Evolutionary conservation across 2,888 invertebrate genomes (phyloP).

Genomic region (Nudaria mundana): DNA sequence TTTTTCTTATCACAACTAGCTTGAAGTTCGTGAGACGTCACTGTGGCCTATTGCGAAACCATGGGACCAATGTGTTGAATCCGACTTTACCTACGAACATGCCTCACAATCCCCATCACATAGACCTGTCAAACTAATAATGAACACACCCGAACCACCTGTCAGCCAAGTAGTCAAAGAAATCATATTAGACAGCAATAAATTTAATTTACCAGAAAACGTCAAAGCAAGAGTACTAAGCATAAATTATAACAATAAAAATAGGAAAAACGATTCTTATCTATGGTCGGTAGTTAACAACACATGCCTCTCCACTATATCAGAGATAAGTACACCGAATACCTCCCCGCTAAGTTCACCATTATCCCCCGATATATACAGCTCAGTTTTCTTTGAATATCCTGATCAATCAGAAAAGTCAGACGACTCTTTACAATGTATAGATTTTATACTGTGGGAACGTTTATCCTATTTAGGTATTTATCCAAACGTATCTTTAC

Average conservation of each 20-base stretch:
- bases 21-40: constrained; percentile 64
- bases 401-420: constrained; percentile 44
- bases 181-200: constrained; percentile 52
- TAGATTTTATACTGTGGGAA: constrained; percentile 73
- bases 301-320: constrained; percentile 62
- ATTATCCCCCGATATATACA: constrained; percentile 59
- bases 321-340: constrained; percentile 54
- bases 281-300: constrained; percentile 52
- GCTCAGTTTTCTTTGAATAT: constrained; percentile 70
- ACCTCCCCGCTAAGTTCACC: constrained; percentile 39
- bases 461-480: constrained; percentile 53
- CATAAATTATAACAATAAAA: constrained; percentile 38
- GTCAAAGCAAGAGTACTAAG: constrained; percentile 44
- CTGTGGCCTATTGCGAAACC: constrained; percentile 62
- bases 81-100: constrained; percentile 51
- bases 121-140: constrained; percentile 21
- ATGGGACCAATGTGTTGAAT: constrained; percentile 67
- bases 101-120: constrained; percentile 40
- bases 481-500: constrained; percentile 59
- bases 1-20: constrained; percentile 61
- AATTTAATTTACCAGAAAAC: constrained; percentile 55
- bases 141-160: constrained; percentile 37
- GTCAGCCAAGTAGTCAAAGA: constrained; percentile 57
- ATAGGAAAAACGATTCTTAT: constrained; percentile 57
- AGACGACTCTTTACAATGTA: constrained; percentile 51